These are phyloP conservation scores for Montipora efflorescens DNA, from an alignment of 64 coral and sea anemone species.

Conservation along the genomic window DNA sequence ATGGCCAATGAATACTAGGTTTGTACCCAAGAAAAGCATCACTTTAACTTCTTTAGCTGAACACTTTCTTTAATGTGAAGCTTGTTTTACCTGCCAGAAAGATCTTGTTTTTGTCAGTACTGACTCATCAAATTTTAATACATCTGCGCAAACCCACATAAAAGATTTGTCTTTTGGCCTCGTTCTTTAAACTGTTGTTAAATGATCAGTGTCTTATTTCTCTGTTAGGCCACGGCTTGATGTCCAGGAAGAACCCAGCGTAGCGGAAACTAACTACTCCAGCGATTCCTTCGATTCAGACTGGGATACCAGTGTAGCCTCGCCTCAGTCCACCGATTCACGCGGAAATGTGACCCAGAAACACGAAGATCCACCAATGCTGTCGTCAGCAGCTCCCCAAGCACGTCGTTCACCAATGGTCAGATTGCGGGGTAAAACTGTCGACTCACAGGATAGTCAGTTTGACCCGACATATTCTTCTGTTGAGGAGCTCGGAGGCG, in stretches of 20 bases:
- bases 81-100: too few relatives aligned
- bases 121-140: too few relatives aligned
- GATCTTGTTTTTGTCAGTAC: too few relatives aligned
- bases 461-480: conserved; percentile 84
- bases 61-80: too few relatives aligned
- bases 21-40: too few relatives aligned
- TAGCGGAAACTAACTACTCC: conserved; percentile 15
- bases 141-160: too few relatives aligned
- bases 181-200: too few relatives aligned
- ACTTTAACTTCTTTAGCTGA: too few relatives aligned
- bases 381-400: not conserved
- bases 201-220: not conserved
- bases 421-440: conserved; percentile 62
- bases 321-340: not conserved
- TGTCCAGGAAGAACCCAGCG: conserved; percentile 61
- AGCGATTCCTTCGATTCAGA: conserved; percentile 43
- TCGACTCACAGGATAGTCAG: conserved; percentile 68
- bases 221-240: conserved; percentile 48
- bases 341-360: not conserved
- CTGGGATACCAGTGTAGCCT: conserved; percentile 9
- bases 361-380: not conserved
- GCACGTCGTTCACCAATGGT: conserved; percentile 36
- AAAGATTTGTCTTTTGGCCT: too few relatives aligned
- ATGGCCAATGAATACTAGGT: too few relatives aligned
- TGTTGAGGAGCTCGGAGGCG: conserved; percentile 83